Percentiles rank a stretch among this genome's conserved stretches.
These are phyloP conservation scores for Stigmatopora argus DNA, from an alignment of 2,113 vertebrate genomes.

Conservation along the genomic window DNA sequence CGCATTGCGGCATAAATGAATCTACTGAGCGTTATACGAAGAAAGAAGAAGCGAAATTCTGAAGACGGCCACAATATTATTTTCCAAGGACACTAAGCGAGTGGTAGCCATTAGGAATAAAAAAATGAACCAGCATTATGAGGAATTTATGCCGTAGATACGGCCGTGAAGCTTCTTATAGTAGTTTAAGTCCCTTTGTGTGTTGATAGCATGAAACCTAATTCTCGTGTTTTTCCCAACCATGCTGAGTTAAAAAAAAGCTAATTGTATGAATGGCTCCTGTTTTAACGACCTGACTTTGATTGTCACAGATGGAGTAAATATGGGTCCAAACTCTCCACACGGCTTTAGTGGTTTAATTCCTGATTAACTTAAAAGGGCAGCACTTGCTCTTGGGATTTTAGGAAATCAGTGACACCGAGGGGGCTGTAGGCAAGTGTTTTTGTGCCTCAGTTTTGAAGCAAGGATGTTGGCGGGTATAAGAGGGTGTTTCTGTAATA, in stretches of 20 bases:
- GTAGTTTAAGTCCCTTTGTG: too few relatives aligned
- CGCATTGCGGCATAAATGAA: too few relatives aligned
- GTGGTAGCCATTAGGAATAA: too few relatives aligned
- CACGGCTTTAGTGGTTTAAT: slow-evolving; percentile 73
- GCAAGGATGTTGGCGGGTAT: slow-evolving; percentile 61
- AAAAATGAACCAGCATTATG: too few relatives aligned
- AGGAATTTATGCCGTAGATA: too few relatives aligned
- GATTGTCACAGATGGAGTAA: slow-evolving; percentile 75
- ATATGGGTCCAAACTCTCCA: slow-evolving; percentile 71
- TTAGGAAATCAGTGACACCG: slow-evolving; percentile 67
- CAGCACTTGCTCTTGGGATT: slow-evolving; percentile 70
- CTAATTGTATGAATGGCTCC: not conserved
- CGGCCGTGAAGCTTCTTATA: too few relatives aligned
- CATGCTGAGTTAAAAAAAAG: not conserved
- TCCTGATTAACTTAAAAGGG: slow-evolving; percentile 76
- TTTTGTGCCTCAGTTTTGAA: slow-evolving; percentile 73
- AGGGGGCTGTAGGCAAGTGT: slow-evolving; percentile 67
- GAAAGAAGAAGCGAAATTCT: too few relatives aligned
- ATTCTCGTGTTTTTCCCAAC: not conserved
- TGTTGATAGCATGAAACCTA: too few relatives aligned
- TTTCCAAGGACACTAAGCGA: too few relatives aligned
- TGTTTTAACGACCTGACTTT: slow-evolving; percentile 64
- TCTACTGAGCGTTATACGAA: too few relatives aligned
- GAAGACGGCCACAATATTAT: too few relatives aligned
- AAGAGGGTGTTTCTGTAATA: slow-evolving; percentile 79